These are phyloP conservation scores for Phylloscopus whistleri DNA, from an alignment of 2,113 vertebrate species.

Conservation along the genomic window DNA sequence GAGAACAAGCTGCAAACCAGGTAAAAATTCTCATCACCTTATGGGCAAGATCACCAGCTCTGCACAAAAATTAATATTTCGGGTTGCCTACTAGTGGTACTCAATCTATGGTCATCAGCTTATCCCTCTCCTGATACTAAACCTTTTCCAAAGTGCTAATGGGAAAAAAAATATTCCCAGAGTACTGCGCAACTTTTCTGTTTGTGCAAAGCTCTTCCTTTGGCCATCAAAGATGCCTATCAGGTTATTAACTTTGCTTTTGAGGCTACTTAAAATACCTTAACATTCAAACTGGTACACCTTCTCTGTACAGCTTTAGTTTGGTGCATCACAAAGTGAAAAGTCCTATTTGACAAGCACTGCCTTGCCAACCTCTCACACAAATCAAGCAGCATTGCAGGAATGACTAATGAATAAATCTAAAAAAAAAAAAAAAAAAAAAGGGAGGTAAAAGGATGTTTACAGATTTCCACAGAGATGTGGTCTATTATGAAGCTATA, in stretches of 20 bases:
- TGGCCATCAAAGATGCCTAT: neutral
- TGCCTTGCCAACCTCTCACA: neutral
- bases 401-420: slow-evolving; percentile 4
- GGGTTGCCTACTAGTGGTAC: neutral
- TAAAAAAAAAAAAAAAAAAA: neutral
- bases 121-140: neutral
- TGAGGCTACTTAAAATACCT: neutral
- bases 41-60: neutral
- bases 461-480: slow-evolving; percentile 38
- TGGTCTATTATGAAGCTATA: slow-evolving; percentile 33
- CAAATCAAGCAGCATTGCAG: neutral
- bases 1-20: neutral
- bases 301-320: neutral
- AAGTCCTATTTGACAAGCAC: neutral
- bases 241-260: neutral
- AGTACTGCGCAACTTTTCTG: neutral
- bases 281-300: neutral
- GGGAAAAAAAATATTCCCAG: neutral
- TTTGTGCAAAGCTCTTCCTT: neutral
- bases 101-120: neutral
- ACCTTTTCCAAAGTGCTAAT: neutral
- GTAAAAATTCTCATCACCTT: neutral
- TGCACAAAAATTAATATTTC: neutral
- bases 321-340: neutral
- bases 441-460: slow-evolving; percentile 33